Evolutionary conservation across 30 jellyfish, hydroid and myxozoan species (phyloP).

Genomic region (Chironex yamaguchii): DNA sequence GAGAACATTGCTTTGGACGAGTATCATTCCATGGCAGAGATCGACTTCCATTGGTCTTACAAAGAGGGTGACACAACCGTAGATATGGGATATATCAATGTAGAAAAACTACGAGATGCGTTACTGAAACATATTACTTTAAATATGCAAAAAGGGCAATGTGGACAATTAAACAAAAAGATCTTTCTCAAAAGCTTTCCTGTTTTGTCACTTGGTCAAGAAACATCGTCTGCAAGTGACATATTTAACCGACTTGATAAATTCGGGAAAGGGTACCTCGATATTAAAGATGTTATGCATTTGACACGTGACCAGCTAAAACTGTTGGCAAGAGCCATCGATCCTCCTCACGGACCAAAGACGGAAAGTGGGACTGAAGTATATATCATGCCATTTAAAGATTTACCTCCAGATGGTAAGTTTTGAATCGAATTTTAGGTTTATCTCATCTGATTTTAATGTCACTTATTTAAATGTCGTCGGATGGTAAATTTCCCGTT

Average conservation of each 20-base stretch:
- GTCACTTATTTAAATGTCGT: too few relatives aligned
- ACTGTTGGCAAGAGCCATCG: slow-evolving; percentile 64
- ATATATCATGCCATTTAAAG: slow-evolving; percentile 79
- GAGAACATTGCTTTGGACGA: slow-evolving; percentile 53
- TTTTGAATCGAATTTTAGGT: too few relatives aligned
- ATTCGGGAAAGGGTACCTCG: slow-evolving; percentile 66
- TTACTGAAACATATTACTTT: slow-evolving; percentile 16
- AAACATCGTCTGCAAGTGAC: slow-evolving; percentile 43
- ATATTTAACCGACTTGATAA: slow-evolving; percentile 25
- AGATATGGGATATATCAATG: slow-evolving; percentile 95
- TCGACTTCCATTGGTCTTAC: slow-evolving; percentile 92
- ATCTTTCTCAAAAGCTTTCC: slow-evolving; percentile 68
- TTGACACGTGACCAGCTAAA: slow-evolving; percentile 71
- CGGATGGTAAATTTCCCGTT: too few relatives aligned
- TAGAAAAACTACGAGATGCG: slow-evolving; percentile 43
- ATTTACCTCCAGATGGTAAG: slow-evolving; percentile 27
- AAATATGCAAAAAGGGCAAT: slow-evolving; percentile 13
- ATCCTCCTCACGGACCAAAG: slow-evolving; percentile 91
- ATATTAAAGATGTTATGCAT: slow-evolving; percentile 29
- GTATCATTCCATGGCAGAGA: slow-evolving; percentile 81
- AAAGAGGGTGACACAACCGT: slow-evolving; percentile 83
- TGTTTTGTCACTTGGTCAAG: slow-evolving; percentile 40
- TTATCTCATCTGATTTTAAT: too few relatives aligned
- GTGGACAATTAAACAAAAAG: slow-evolving; percentile 43
- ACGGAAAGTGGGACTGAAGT: slow-evolving; percentile 81